Base-by-base conservation (phyloP, 35 echinoderm and acorn worm species). In the Strongylocentrotus purpuratus region DNA sequence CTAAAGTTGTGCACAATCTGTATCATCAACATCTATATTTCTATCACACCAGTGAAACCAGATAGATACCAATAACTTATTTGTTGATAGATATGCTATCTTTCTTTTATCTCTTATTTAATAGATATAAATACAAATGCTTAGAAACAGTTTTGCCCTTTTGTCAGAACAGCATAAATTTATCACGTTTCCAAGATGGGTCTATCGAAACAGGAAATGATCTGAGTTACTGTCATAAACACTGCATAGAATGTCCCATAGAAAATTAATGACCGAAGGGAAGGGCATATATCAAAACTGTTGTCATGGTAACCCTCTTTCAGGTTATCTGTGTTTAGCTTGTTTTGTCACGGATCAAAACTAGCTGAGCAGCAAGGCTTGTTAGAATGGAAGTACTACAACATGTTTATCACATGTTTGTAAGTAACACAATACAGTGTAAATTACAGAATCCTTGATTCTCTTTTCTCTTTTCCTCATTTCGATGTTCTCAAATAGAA, bases 181-280 rank as follows among this genome's bases (percentile, higher is more conserved):
- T 12, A 0, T 15, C 50, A 15, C 10, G 7, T 78, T 78, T 78
- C 28, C 65, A 78, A 78, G 65, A 78, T 28, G 18, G 65, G 25
- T 78, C 65, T 78, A 78, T 78, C 65, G 65, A 78, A 78, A 78
- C 65, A 78, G 65, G 65, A 78, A 78, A 78, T 78, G 65, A 78
- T 78, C 0, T 9, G 28, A 78, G 65, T 28, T 78, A 78, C 65
- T 78, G 65, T 78, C 65, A 78, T 78, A 78, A 78, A 78, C 65
- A 78, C 20, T 28, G 65, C 7, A n/a, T 28, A 18, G 65, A 78
- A 78, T 78, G 65, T 78, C 22, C 22, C 28, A 78, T 78, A 78
- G 65, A 78, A 78, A 78, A 78, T 78, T 78, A 78, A 78, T 78
- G 65, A 78, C 65, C 65, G n/a, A 78, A 18, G 65, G 65, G 20